Evolutionary conservation across 2,888 invertebrate species (phyloP), one percentile per base, ranked within the genome.

Genomic region (Sarcophaga caerulescens): DNA sequence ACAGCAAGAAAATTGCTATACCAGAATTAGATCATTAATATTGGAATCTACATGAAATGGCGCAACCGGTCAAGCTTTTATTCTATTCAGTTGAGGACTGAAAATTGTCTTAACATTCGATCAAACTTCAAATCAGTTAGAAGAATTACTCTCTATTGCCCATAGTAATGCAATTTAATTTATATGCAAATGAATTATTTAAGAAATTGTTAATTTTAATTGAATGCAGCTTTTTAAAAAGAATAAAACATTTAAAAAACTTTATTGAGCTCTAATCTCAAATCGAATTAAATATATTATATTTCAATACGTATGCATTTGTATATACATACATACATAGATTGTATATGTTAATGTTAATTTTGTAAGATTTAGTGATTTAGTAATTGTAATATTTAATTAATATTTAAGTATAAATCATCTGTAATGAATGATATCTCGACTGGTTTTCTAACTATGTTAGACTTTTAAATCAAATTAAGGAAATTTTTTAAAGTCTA

Each of bases 381-480:
- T 71, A 23, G 62, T 62, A 57, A 63, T 63, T 57, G 4, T 63
- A 74, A 74, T 19, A 63, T 62, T 78, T 78, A 73, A 52, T 78
- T 83, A 78, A 57, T 66, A 60, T 66, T 73, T 84, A 79, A 79
- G 70, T 83, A 69, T 77, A 86, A 83, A 81, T 84, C 74, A 81
- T 81, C 84, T 86, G 81, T 84, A 86, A 85, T 81, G 84, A 86
- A 85, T 81, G 84, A 84, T 78, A 86, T 81, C 74, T 77, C 84
- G 85, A 86, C 85, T 86, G 85, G 84, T 86, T 84, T 17, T 86
- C 68, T 86, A 78, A 79, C 71, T 63, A 79, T 70, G 76, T 70
- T 65, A 79, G 66, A 68, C 52, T 66, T 78, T 78, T 78, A 62
- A 70, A 62, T 75, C 73, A 25, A 25, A 73, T 71, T n/a, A 75